Conservation (phyloP, 2,888 invertebrate genomes). For the Lasioglossum malachurum region DNA sequence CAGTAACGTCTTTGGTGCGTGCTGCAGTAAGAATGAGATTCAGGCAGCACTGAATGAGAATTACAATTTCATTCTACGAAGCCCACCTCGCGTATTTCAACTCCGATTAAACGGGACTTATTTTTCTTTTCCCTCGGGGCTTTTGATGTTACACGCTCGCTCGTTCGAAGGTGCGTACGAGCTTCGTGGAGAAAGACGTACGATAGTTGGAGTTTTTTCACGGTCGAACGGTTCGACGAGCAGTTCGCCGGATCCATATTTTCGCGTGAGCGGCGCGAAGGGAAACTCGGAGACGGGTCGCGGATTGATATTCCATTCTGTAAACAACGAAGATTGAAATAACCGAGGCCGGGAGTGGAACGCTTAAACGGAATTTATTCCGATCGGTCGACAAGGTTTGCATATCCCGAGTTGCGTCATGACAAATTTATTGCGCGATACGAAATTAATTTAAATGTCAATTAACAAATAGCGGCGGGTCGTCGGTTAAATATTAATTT, state of each 20-base stretch:
- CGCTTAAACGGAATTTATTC: conserved; percentile 19
- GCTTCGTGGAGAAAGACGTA: not conserved
- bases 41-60: not conserved
- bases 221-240: not conserved
- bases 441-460: conserved; percentile 4
- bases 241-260: not conserved
- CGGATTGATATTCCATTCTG: not conserved
- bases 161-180: not conserved
- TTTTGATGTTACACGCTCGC: not conserved
- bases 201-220: not conserved
- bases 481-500: not conserved
- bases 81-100: not conserved
- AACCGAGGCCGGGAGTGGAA: not conserved
- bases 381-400: conserved; percentile 4
- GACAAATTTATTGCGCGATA: conserved; percentile 22
- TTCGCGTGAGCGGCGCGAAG: not conserved
- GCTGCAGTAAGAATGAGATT: not conserved
- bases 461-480: not conserved
- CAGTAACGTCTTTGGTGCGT: not conserved
- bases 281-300: not conserved
- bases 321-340: conserved; percentile 22
- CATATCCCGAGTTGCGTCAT: not conserved
- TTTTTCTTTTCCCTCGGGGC: not conserved
- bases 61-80: not conserved
- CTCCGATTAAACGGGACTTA: not conserved